phyloP scores from a whole-genome alignment of 2,888 invertebrate genomes.

The Drosophila ezoana region DNA sequence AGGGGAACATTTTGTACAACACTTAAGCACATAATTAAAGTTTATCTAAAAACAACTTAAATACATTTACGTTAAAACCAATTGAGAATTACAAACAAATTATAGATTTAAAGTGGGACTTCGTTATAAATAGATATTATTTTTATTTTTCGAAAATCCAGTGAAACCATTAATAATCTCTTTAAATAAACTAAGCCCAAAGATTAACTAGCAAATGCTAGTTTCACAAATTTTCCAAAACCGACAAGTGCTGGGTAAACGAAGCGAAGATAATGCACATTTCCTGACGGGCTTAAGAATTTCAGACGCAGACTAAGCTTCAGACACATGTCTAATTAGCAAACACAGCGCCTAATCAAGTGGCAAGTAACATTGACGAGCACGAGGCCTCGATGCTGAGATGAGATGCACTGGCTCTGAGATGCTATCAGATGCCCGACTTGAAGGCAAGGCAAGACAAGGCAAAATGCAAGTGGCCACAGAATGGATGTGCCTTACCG shows the following conservation, averaged over 20 bases:
- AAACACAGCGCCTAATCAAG: conserved; percentile 67
- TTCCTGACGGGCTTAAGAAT: conserved; percentile 19
- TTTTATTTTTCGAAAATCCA: neutral
- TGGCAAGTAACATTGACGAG: conserved; percentile 74
- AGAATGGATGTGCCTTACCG: conserved; percentile 6
- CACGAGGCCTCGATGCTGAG: conserved; percentile 60
- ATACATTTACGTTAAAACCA: neutral
- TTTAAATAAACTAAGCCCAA: neutral
- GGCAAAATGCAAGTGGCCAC: conserved; percentile 46
- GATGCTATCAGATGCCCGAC: conserved; percentile 57
- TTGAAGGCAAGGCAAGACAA: conserved; percentile 52
- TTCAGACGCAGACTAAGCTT: conserved; percentile 2
- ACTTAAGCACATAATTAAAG: too few species aligned
- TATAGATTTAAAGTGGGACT: neutral
- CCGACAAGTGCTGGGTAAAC: conserved; percentile 32
- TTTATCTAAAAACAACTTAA: neutral
- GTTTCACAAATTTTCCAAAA: conserved; percentile 22
- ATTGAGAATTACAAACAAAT: neutral
- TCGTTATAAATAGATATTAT: neutral
- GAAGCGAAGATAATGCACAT: conserved; percentile 54
- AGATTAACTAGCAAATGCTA: conserved; percentile 8
- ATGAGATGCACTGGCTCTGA: conserved; percentile 38
- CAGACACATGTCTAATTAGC: conserved; percentile 59
- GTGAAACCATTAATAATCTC: neutral
- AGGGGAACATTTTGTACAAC: too few species aligned